A percentile compares a stretch with the other conserved stretches of the same genome.
Evolutionary conservation across 1,140 invertebrate genomes (phyloP).

Genomic region (Rhizoglyphus robini): DNA sequence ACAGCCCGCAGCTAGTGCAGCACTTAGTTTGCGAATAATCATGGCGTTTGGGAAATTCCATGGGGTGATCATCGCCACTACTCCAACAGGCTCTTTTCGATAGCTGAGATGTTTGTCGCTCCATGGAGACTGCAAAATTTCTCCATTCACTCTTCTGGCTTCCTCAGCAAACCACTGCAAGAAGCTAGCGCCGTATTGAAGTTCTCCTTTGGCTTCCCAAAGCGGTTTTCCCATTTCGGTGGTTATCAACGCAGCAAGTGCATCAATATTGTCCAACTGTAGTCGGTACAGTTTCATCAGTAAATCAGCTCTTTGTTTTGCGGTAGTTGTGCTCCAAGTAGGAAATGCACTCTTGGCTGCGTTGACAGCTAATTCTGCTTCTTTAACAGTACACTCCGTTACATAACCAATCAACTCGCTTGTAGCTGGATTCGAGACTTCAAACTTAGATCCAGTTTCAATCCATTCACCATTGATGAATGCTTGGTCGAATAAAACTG

Average conservation of each 20-base stretch:
- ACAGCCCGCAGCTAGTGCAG: conserved; percentile 87
- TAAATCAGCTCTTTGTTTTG: conserved; percentile 33
- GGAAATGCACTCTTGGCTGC: conserved; percentile 59
- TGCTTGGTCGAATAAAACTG: conserved; percentile 10
- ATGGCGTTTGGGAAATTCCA: conserved; percentile 99
- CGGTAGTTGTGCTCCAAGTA: conserved; percentile 41
- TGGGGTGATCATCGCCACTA: conserved; percentile 87
- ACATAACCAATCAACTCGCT: conserved; percentile 56
- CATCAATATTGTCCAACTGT: conserved; percentile 54
- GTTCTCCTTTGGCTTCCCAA: no score
- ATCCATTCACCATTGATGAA: conserved; percentile 17
- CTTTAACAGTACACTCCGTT: conserved; percentile 64
- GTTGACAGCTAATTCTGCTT: conserved; percentile 57
- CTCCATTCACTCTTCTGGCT: conserved; percentile 73
- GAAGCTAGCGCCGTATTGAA: conserved; percentile 80
- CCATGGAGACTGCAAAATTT: conserved; percentile 60
- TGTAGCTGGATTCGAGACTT: conserved; percentile 40
- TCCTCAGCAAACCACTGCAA: conserved; percentile 95
- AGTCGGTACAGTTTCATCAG: conserved; percentile 60
- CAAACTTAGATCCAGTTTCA: conserved; percentile 17
- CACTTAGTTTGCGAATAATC: conserved; percentile 86
- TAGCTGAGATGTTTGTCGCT: conserved; percentile 64
- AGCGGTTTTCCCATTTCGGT: no score
- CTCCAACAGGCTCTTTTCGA: conserved; percentile 81
- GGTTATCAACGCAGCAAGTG: conserved; percentile 68